Percentiles rank a stretch among this genome's conserved stretches.
Conservation (phyloP, 2,797 vertebrate genomes). For the Pangasius larnaudii region DNA sequence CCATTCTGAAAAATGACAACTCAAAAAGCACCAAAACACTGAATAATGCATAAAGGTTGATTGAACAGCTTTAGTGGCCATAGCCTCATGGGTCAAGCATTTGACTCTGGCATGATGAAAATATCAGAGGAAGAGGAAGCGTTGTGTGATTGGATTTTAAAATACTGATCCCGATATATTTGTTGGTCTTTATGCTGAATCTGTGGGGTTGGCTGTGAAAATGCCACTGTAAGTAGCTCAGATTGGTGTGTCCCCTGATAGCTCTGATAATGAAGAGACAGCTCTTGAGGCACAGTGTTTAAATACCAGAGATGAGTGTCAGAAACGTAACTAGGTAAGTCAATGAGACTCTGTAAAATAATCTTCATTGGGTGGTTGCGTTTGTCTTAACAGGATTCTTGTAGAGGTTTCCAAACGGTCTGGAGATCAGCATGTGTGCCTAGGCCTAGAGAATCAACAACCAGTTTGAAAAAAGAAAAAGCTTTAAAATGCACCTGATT, state of each 20-base stretch:
- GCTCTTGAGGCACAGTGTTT: not conserved
- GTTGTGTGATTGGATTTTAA: not conserved
- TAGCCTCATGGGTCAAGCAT: not conserved
- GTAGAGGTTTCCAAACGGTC: not conserved
- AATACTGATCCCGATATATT: not conserved
- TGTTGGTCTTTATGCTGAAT: not conserved
- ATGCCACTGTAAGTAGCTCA: not conserved
- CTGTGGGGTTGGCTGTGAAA: not conserved
- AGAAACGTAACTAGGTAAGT: not conserved
- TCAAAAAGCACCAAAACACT: not conserved
- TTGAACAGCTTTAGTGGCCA: not conserved
- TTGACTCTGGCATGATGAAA: not conserved
- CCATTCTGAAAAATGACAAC: slow-evolving; percentile 7
- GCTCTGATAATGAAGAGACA: not conserved
- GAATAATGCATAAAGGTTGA: slow-evolving; percentile 29
- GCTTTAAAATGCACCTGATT: not conserved
- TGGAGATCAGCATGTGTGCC: not conserved
- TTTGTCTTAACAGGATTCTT: not conserved
- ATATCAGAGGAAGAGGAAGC: not conserved
- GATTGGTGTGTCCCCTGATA: not conserved
- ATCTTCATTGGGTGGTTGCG: not conserved
- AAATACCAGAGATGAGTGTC: not conserved
- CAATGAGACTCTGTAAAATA: not conserved
- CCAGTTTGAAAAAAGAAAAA: slow-evolving; percentile 2
- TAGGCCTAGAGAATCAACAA: slow-evolving; percentile 2